Conservation (phyloP, 2,888 invertebrate species). For the Nymphalis c-album region DNA sequence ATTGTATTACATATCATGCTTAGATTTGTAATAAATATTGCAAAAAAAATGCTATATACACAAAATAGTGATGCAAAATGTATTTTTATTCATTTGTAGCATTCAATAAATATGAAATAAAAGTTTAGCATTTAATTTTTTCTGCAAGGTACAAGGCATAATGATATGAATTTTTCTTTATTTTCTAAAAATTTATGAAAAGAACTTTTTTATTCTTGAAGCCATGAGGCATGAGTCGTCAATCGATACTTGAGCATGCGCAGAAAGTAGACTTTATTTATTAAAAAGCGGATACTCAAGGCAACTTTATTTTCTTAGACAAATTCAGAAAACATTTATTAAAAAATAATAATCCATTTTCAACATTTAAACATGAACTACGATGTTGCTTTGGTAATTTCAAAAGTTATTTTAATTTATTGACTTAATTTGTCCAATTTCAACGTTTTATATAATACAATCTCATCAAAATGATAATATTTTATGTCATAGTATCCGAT, state of each 20-base stretch:
- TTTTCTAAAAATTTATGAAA: not conserved
- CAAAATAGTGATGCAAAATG: too few relatives aligned
- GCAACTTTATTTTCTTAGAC: not conserved
- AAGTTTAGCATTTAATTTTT: too few relatives aligned
- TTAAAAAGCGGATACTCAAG: slow-evolving; percentile 1
- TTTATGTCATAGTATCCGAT: slow-evolving; percentile 39
- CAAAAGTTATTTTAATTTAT: not conserved
- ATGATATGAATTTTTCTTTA: not conserved
- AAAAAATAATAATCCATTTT: too few relatives aligned
- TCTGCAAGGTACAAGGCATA: too few relatives aligned
- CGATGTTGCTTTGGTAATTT: not conserved
- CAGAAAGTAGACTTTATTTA: not conserved
- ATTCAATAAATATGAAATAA: too few relatives aligned
- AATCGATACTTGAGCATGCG: slow-evolving; percentile 7
- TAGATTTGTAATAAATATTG: too few relatives aligned
- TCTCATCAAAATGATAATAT: slow-evolving; percentile 5
- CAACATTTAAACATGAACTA: not conserved
- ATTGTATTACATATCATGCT: too few relatives aligned
- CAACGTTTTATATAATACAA: not conserved
- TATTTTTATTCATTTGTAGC: too few relatives aligned
- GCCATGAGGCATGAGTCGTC: not conserved
- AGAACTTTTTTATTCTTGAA: slow-evolving; percentile 2
- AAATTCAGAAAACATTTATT: too few relatives aligned
- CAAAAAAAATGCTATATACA: too few relatives aligned
- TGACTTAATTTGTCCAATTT: not conserved